A percentile compares a stretch with the other conserved stretches of the same genome.
Evolutionary conservation across 2,888 invertebrate genomes (phyloP).

Genomic region (Polymixis lichenea): DNA sequence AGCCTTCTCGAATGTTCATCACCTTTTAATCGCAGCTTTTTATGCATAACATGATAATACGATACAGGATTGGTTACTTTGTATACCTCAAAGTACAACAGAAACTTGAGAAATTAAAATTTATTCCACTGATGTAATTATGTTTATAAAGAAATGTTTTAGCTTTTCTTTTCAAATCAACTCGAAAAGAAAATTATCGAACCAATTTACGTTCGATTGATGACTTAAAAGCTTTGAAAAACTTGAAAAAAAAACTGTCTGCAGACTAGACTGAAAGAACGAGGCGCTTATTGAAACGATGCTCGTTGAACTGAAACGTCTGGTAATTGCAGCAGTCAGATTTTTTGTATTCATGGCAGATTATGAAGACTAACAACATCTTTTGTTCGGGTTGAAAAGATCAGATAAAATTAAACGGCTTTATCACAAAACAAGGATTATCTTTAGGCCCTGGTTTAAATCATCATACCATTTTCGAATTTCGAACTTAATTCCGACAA

Average conservation of each 20-base stretch:
- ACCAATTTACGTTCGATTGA: slow-evolving; percentile 38
- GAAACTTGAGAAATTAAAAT: not conserved
- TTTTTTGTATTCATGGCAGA: slow-evolving; percentile 32
- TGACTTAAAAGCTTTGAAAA: slow-evolving; percentile 12
- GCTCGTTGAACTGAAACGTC: slow-evolving; percentile 60
- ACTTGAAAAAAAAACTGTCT: not conserved
- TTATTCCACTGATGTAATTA: slow-evolving; percentile 1
- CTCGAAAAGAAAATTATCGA: not conserved
- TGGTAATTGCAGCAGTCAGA: slow-evolving; percentile 48
- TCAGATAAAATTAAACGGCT: not conserved
- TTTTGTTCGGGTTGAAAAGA: slow-evolving; percentile 22
- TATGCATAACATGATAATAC: not conserved
- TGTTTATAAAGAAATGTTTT: not conserved
- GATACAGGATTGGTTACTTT: not conserved
- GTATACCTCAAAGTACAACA: not conserved
- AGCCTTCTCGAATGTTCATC: not conserved
- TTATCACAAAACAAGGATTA: not conserved
- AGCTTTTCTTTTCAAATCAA: not conserved
- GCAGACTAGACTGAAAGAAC: slow-evolving; percentile 17
- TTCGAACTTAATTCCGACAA: not conserved
- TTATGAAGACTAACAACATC: slow-evolving; percentile 16
- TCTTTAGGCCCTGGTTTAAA: not conserved
- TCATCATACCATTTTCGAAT: not conserved
- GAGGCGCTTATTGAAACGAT: slow-evolving; percentile 44
- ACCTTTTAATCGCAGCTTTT: slow-evolving; percentile 16